phyloP scores from a whole-genome alignment of 2,113 vertebrate genomes.

The Rhynchomys soricoides region DNA sequence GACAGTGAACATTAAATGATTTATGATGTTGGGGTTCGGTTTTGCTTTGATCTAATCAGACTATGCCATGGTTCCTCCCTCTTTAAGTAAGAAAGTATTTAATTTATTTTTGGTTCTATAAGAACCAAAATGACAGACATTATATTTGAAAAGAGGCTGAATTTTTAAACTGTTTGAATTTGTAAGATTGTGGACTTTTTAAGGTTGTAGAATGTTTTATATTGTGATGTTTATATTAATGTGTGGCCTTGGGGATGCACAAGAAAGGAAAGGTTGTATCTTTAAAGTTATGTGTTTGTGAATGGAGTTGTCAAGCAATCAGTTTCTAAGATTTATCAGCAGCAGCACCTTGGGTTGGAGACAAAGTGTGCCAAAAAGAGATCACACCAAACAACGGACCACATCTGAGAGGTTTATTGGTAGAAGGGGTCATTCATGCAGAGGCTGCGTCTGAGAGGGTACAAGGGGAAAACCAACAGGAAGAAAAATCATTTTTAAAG shows the following conservation, averaged over 20 bases:
- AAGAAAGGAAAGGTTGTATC: not conserved
- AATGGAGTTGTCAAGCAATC: not conserved
- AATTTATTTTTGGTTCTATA: not conserved
- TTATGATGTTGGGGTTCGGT: not conserved
- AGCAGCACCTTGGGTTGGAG: not conserved
- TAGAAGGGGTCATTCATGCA: accelerated
- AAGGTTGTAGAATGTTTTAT: not conserved
- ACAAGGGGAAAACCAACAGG: too few species aligned
- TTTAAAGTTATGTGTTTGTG: not conserved
- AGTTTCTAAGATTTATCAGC: not conserved
- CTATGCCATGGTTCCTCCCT: not conserved
- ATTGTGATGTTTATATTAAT: not conserved
- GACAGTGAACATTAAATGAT: not conserved
- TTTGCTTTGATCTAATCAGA: not conserved
- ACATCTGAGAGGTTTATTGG: not conserved
- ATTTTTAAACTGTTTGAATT: not conserved
- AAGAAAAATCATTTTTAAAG: too few species aligned
- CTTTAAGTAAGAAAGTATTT: not conserved
- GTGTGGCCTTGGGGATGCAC: not conserved
- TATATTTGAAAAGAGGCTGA: not conserved
- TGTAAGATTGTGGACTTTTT: not conserved
- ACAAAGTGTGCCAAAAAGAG: not conserved
- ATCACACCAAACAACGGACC: not conserved
- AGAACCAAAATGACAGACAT: not conserved
- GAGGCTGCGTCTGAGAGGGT: not conserved